phyloP scores from a whole-genome alignment of 2,113 vertebrate species.

The Tichodroma muraria region DNA sequence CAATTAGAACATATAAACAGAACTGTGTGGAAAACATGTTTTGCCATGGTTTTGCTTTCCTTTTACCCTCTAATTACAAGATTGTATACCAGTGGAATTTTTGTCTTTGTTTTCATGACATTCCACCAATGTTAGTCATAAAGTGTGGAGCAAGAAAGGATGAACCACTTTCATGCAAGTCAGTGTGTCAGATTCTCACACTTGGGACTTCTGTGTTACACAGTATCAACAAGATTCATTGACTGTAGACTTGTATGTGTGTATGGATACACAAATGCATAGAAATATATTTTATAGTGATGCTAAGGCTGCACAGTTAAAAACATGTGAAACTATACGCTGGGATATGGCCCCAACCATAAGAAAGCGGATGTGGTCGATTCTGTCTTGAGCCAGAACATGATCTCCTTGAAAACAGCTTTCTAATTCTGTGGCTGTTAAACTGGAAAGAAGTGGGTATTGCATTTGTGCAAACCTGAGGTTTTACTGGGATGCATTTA shows the following conservation, averaged over 20 bases:
- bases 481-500: neutral
- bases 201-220: neutral
- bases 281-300: neutral
- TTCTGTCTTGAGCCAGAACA: neutral
- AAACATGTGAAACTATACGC: neutral
- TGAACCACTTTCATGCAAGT: neutral
- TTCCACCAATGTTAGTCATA: neutral
- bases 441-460: neutral
- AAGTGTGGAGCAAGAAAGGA: neutral
- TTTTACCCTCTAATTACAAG: neutral
- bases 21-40: neutral
- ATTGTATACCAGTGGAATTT: neutral
- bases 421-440: neutral
- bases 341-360: neutral
- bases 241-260: neutral
- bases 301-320: neutral
- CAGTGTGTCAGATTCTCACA: neutral
- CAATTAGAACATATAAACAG: neutral
- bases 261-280: neutral
- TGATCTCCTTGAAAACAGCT: neutral
- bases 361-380: neutral
- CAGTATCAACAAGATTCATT: neutral
- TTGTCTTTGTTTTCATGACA: neutral
- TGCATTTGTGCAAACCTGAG: neutral
- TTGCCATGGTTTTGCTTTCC: neutral